These are phyloP conservation scores for Dendrolimus punctatus DNA, from an alignment of 1,140 invertebrate genomes.

Conservation along the genomic window DNA sequence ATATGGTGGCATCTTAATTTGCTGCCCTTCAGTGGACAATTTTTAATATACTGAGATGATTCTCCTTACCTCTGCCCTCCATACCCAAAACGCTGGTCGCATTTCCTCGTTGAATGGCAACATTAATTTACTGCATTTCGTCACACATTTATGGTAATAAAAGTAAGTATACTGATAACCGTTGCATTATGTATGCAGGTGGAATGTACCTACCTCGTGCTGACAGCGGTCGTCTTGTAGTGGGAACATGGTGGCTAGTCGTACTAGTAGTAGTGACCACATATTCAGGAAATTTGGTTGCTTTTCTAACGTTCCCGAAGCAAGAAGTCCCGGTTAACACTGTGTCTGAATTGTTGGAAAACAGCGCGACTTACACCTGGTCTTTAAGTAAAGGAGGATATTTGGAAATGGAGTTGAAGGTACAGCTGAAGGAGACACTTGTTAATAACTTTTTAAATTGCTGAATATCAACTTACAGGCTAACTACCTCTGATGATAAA, in stretches of 20 bases:
- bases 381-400: conserved; percentile 82
- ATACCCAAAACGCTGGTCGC: too few species aligned
- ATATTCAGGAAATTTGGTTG: conserved; percentile 94
- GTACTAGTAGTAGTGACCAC: conserved; percentile 92
- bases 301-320: conserved; percentile 93
- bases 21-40: too few species aligned
- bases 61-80: too few species aligned
- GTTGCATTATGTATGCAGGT: conserved; percentile 70
- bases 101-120: too few species aligned
- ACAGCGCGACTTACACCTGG: conserved; percentile 79
- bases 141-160: too few species aligned
- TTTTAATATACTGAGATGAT: too few species aligned
- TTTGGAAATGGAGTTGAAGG: conserved; percentile 79
- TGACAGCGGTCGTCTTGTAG: conserved; percentile 89
- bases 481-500: too few species aligned
- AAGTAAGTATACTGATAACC: too few species aligned
- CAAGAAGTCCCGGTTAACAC: conserved; percentile 84
- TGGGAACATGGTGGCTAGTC: conserved; percentile 95
- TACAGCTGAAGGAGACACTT: background rate
- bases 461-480: too few species aligned
- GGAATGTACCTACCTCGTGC: conserved; percentile 88
- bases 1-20: too few species aligned
- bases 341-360: conserved; percentile 79
- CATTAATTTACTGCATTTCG: too few species aligned
- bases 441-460: too few species aligned